Evolutionary conservation across 92 coral and sea anemone genomes (phyloP).

Genomic region (Zoanthus sansibaricus): DNA sequence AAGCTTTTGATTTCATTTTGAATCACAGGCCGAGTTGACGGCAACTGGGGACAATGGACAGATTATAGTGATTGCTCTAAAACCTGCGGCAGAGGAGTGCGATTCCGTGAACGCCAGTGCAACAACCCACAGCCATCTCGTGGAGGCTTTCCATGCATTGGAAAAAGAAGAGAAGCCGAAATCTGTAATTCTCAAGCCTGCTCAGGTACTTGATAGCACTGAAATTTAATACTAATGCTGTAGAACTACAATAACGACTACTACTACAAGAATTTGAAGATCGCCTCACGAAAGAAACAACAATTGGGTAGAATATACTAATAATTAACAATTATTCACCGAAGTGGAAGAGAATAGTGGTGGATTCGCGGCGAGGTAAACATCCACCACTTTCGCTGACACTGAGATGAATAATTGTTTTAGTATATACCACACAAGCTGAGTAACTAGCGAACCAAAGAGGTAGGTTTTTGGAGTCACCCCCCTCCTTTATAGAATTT

Average conservation of each 20-base stretch:
- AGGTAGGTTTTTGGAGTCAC: too few relatives aligned
- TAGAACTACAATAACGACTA: not conserved
- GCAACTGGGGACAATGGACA: constrained; percentile 1
- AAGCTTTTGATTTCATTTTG: too few relatives aligned
- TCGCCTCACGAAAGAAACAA: too few relatives aligned
- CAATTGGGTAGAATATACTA: too few relatives aligned
- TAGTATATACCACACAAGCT: too few relatives aligned
- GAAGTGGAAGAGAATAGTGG: too few relatives aligned
- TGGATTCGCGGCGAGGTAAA: too few relatives aligned
- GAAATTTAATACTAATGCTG: not conserved
- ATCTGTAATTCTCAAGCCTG: not conserved
- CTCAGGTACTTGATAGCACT: not conserved
- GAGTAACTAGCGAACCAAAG: too few relatives aligned
- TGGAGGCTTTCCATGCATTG: not conserved
- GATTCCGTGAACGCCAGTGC: not conserved
- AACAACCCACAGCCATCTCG: not conserved
- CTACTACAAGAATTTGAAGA: not conserved
- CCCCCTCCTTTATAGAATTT: too few relatives aligned
- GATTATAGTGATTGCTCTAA: not conserved
- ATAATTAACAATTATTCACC: too few relatives aligned
- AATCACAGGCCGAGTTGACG: not conserved
- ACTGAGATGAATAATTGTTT: too few relatives aligned
- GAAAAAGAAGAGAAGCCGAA: not conserved
- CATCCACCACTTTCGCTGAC: too few relatives aligned
- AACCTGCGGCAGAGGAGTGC: not conserved